A percentile compares a stretch with the other conserved stretches of the same genome.
These are phyloP conservation scores for Bagarius yarrelli DNA, from an alignment of 2,113 vertebrate genomes.

Conservation along the genomic window DNA sequence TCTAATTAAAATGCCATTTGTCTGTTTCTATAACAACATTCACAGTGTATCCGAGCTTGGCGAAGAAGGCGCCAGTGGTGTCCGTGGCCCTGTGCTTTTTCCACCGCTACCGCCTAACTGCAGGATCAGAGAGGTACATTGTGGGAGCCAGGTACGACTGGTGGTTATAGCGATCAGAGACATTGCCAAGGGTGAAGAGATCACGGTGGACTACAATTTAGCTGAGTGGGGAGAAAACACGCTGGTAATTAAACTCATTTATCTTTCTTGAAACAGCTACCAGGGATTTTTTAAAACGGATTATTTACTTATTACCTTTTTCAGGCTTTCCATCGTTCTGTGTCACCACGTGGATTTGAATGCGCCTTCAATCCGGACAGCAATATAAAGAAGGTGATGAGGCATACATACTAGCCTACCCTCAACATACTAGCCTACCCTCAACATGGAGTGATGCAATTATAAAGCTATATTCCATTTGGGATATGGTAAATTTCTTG, in stretches of 20 bases:
- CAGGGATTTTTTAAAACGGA: not conserved
- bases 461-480: not conserved
- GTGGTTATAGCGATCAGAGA: conserved; percentile 76
- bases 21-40: not conserved
- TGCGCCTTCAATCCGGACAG: conserved; percentile 55
- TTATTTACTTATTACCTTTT: conserved; percentile 6
- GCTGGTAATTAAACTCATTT: conserved; percentile 59
- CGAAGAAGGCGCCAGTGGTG: conserved; percentile 69
- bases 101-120: conserved; percentile 72
- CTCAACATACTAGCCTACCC: too few relatives aligned
- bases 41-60: conserved; percentile 71
- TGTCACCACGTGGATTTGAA: conserved; percentile 53
- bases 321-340: conserved; percentile 55
- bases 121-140: conserved; percentile 75
- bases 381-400: conserved; percentile 55
- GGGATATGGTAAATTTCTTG: not conserved
- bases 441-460: too few relatives aligned
- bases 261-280: not conserved
- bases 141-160: conserved; percentile 74
- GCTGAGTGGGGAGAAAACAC: conserved; percentile 75
- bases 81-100: conserved; percentile 71
- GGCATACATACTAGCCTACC: not conserved
- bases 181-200: conserved; percentile 77
- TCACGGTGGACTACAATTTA: conserved; percentile 77
- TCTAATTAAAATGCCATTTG: not conserved